Evolutionary conservation across 2,888 invertebrate genomes (phyloP).

Genomic region (Vesta saturnalis): DNA sequence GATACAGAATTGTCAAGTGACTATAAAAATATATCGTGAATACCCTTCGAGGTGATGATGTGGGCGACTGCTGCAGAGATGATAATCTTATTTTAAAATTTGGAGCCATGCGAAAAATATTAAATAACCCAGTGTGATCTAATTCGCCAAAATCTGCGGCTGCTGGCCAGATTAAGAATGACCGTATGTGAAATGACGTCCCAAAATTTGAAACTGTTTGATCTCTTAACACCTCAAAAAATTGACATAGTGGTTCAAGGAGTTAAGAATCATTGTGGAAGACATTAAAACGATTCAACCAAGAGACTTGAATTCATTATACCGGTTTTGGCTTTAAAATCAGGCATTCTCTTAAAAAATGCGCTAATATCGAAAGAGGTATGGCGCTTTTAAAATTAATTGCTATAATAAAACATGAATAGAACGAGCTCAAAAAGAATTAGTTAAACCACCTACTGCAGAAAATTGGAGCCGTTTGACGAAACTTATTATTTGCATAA

Average conservation of each 20-base stretch:
- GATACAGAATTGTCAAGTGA: slow-evolving; percentile 14
- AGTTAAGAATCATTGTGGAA: background rate
- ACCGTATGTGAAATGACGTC: background rate
- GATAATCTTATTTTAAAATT: slow-evolving; percentile 24
- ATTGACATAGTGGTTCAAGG: background rate
- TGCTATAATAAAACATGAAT: background rate
- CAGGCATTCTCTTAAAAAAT: too few relatives aligned
- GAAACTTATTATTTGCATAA: too few relatives aligned
- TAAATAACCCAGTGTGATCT: slow-evolving; percentile 19
- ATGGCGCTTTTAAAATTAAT: background rate
- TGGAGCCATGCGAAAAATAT: slow-evolving; percentile 28
- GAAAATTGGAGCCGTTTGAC: background rate
- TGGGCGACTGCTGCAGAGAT: slow-evolving; percentile 1
- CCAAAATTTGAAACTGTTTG: background rate
- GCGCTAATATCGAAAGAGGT: too few relatives aligned
- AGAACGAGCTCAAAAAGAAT: background rate
- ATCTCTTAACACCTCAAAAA: background rate
- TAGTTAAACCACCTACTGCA: background rate
- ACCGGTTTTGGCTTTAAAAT: background rate
- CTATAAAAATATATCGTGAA: slow-evolving; percentile 12
- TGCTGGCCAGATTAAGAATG: too few relatives aligned
- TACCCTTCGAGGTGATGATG: slow-evolving; percentile 14
- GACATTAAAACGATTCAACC: background rate
- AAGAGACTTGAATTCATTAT: background rate
- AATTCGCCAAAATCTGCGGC: slow-evolving; percentile 25